phyloP scores from a whole-genome alignment of 2,113 vertebrate species.

The Syrmaticus mikado region DNA sequence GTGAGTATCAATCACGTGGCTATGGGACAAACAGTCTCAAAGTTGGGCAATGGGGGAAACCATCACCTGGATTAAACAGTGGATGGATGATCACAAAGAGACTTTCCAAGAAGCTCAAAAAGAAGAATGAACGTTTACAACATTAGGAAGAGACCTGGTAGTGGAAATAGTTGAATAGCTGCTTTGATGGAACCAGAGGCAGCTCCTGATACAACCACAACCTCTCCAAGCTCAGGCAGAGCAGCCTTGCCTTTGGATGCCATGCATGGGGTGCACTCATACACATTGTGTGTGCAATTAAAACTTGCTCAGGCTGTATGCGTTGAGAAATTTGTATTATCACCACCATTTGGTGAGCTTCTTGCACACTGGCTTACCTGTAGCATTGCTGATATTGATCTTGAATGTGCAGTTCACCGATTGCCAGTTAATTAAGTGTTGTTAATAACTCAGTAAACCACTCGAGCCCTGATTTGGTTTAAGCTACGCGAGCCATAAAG shows the following conservation, averaged over 20 bases:
- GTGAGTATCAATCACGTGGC: rapidly evolving
- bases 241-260: rapidly evolving
- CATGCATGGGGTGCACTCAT: rapidly evolving
- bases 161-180: background rate
- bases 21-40: background rate
- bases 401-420: background rate
- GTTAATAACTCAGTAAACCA: background rate
- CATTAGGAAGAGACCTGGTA: background rate
- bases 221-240: background rate
- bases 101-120: background rate
- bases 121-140: background rate
- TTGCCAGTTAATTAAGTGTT: conserved; percentile 12
- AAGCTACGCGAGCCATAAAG: background rate
- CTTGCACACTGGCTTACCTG: background rate
- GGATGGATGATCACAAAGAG: background rate
- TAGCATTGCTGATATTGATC: background rate
- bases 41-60: background rate
- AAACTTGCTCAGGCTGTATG: background rate
- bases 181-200: background rate
- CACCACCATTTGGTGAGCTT: background rate
- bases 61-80: background rate
- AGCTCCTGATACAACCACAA: background rate
- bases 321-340: background rate
- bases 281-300: too few relatives aligned
- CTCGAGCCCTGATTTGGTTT: background rate